Evolutionary conservation across 2,888 invertebrate species (phyloP), one percentile per base, ranked within the genome.

Genomic region (Cephus spinipes): DNA sequence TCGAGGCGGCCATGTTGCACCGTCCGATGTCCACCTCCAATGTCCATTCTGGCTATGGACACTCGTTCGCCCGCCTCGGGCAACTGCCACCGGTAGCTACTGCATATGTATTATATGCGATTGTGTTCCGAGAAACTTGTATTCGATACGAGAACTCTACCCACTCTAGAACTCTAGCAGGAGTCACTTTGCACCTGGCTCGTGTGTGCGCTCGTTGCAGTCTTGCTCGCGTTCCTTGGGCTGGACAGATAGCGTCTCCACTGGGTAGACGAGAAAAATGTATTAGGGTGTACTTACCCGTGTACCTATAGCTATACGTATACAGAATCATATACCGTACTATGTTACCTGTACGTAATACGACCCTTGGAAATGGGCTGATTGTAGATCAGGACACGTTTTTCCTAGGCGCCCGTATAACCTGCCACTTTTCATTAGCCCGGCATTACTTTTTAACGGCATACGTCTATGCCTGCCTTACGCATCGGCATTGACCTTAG

Each of bases 21-120:
- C 88, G 88, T 89, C 84, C 87, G 83, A 85, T 85, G 88, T 89
- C 87, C 87, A 87, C 87, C 84, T 85, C 86, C 86, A 85, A 85
- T 86, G 87, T 87, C 87, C 87, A 86, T 86, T 87, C 85, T 80
- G 85, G 81, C 80, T 71, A 32, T 71, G 87, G 85, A 86, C 87
- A 87, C 86, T 86, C 86, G 85, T 86, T 87, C 86, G 84, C 83
- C 82, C 81, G 75, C 82, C 79, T 84, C 82, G 82, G 81, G 84
- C 86, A 78, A 78, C 78, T 79, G 83, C 76, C 81, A 84, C 78
- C 81, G 81, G 82, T 82, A 85, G 85, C 90, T 90, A 87, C 88
- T 90, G 90, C 90, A 90, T 90, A 90, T 90, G 90, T 90, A 90
- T 90, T 90, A 90, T 89, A 89, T 88, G 90, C 91, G 90, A 91